phyloP scores from a whole-genome alignment of 2,797 vertebrate genomes.

The Gallinago stenura region DNA sequence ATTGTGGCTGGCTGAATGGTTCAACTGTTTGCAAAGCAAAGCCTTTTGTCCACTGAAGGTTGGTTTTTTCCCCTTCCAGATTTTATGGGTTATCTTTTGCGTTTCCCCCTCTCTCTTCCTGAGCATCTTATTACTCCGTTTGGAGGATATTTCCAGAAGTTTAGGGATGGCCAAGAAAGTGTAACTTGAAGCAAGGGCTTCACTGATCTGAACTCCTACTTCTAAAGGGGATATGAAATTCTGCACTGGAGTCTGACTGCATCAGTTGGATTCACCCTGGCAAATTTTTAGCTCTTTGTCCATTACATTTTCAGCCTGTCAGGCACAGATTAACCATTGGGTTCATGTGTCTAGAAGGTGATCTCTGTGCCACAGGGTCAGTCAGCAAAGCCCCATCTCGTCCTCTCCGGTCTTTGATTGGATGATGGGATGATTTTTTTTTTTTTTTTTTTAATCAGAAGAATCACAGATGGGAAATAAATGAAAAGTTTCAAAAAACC shows the following conservation, averaged over 20 bases:
- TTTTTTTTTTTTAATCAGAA: neutral
- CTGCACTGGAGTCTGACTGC: neutral
- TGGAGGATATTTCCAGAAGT: neutral
- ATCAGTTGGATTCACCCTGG: neutral
- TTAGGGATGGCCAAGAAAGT: neutral
- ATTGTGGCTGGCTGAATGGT: conserved; percentile 16
- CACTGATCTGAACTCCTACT: neutral
- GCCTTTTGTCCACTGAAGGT: neutral
- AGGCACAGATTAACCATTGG: neutral
- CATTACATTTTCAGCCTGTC: neutral
- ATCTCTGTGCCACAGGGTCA: neutral
- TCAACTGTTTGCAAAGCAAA: neutral
- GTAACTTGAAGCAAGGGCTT: neutral
- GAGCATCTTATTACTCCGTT: neutral
- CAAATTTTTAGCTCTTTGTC: neutral
- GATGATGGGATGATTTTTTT: neutral
- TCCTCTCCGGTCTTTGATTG: neutral
- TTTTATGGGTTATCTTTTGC: neutral
- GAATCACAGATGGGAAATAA: neutral
- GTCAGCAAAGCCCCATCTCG: neutral
- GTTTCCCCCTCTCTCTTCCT: neutral
- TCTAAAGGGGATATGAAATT: neutral
- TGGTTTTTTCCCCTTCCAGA: neutral
- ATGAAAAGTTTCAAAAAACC: neutral
- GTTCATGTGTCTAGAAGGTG: neutral